Percentiles rank a stretch among this genome's conserved stretches.
phyloP scores from a whole-genome alignment of 2,113 vertebrate species.

The Gnathonemus echidnorhynchus region DNA sequence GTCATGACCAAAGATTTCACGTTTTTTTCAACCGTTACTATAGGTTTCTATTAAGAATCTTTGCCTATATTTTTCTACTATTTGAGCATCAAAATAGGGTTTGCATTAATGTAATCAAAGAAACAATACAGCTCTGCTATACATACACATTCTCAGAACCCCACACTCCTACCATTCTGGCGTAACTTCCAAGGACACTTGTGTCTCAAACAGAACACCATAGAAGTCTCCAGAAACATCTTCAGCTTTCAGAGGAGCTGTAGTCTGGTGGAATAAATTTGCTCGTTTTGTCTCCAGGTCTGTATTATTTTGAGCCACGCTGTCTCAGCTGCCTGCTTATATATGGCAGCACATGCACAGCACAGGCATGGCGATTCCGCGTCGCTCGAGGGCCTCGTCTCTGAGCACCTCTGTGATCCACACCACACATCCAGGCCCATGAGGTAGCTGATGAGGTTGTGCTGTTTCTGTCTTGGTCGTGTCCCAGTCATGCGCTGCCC shows the following conservation, averaged over 20 bases:
- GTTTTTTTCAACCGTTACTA: background rate
- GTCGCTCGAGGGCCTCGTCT: background rate
- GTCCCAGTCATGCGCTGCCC: conserved; percentile 69
- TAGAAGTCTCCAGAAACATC: background rate
- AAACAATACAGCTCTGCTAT: background rate
- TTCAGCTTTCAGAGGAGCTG: background rate
- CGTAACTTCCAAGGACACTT: background rate
- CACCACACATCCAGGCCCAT: background rate
- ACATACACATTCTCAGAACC: background rate
- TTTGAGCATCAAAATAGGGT: background rate
- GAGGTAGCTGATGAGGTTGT: background rate
- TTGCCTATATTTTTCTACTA: background rate
- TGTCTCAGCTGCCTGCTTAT: background rate
- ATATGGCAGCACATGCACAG: background rate
- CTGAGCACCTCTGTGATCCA: background rate
- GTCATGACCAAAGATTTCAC: background rate
- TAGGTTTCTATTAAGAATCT: background rate
- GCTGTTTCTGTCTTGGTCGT: conserved; percentile 21
- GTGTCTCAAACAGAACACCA: background rate
- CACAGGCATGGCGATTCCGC: background rate
- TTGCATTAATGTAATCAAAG: background rate
- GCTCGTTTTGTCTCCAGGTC: background rate
- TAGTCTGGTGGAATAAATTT: background rate
- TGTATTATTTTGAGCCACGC: background rate
- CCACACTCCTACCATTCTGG: background rate